phyloP scores from a whole-genome alignment of 2,888 invertebrate genomes.

The Yponomeuta plumbellus region DNA sequence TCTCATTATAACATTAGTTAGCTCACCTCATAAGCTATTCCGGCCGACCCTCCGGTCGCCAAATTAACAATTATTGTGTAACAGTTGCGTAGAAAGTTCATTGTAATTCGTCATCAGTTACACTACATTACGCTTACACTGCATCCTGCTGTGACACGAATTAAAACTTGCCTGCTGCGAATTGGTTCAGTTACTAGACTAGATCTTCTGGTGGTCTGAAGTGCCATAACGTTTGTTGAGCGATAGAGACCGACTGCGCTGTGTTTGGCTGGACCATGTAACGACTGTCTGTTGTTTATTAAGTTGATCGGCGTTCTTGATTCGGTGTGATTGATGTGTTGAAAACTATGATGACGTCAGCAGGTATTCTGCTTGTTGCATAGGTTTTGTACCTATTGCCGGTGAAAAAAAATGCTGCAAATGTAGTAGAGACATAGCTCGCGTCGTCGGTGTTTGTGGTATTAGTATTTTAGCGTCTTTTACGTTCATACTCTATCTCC shows the following conservation, averaged over 20 bases:
- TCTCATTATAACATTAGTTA: neutral
- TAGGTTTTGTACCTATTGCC: neutral
- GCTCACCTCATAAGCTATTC: neutral
- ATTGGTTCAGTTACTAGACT: neutral
- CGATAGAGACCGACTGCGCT: no score
- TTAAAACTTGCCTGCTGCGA: neutral
- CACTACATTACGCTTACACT: slow-evolving; percentile 5
- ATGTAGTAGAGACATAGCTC: no score
- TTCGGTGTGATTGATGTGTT: neutral
- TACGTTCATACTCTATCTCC: no score
- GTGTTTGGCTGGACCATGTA: neutral
- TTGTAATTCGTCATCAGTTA: slow-evolving; percentile 7
- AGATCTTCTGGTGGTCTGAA: no score
- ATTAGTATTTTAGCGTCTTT: no score
- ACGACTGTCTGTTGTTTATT: neutral
- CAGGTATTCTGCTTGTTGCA: neutral
- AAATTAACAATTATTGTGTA: slow-evolving; percentile 5
- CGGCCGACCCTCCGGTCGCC: neutral
- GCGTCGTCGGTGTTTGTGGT: no score
- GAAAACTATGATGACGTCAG: neutral
- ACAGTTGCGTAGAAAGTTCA: slow-evolving; percentile 6
- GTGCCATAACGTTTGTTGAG: no score
- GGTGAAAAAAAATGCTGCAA: no score
- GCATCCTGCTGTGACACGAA: neutral
- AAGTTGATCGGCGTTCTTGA: neutral